Conservation (phyloP, 2,888 invertebrate genomes). For the Apamea epomidion region DNA sequence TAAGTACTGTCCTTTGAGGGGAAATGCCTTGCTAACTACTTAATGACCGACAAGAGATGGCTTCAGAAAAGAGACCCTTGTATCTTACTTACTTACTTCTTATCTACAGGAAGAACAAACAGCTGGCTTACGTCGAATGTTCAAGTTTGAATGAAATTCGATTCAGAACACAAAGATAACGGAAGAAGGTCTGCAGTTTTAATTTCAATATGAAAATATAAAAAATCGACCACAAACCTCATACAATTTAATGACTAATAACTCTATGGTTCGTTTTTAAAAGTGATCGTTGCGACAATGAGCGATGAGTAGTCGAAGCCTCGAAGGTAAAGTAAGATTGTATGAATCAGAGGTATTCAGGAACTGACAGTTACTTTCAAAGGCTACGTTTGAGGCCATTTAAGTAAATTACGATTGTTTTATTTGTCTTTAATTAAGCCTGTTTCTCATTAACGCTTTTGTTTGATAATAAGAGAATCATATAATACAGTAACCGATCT, state of each 20-base stretch:
- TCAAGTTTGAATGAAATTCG: background rate
- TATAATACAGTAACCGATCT: background rate
- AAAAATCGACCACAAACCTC: slow-evolving; percentile 7
- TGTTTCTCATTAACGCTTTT: background rate
- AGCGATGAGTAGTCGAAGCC: slow-evolving; percentile 52
- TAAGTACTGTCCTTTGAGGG: background rate
- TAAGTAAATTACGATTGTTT: slow-evolving; percentile 17
- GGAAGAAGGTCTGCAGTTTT: background rate
- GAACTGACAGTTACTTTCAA: slow-evolving; percentile 60
- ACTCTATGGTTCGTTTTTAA: slow-evolving; percentile 23
- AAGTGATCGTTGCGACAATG: slow-evolving; percentile 51
- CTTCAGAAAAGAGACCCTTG: too few species aligned
- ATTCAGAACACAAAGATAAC: background rate
- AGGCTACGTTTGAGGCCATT: slow-evolving; percentile 51
- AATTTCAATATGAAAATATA: slow-evolving; percentile 1
- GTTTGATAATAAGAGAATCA: background rate
- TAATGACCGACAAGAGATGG: background rate
- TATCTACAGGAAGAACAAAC: background rate
- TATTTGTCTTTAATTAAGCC: background rate
- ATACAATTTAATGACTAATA: slow-evolving; percentile 27
- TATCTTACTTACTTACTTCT: too few species aligned
- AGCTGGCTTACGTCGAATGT: background rate
- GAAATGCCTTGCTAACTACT: background rate
- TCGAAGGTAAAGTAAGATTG: slow-evolving; percentile 45
- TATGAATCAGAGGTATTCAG: slow-evolving; percentile 52